Evolutionary conservation across 1,140 invertebrate species (phyloP), one percentile per base, ranked within the genome.

Genomic region (Heliconius hermathena): DNA sequence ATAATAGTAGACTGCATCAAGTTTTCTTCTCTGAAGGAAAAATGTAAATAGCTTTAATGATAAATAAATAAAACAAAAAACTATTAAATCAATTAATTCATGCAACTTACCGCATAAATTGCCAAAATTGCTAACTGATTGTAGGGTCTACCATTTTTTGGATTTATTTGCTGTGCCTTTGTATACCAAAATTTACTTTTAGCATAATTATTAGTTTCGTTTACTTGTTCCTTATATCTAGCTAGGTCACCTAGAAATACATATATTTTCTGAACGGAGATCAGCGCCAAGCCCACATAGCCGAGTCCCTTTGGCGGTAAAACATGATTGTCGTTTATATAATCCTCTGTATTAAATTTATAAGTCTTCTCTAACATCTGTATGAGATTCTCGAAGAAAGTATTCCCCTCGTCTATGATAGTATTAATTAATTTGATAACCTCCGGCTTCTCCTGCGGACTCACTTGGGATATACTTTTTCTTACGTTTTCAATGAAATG

Each of bases 1-100:
- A 90, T 99, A 99, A 93, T 98, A 99, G 94, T 99, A 99, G 18
- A 99, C 98, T n/a, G 98, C 98, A 94, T 99, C 99, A 76, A 99
- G 95, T 95, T 98, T 98, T 88, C 98, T 96, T 94, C 97, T 97
- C 98, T 99, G 94, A 79, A 96, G 86, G 82, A 74, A 83, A 82
- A 73, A 70, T n/a, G 73, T 20, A 52, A 22, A 73, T 41, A 71
- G 41, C 29, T 73, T 76, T 5, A 20, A 66, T n/a, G 13, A 73
- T n/a, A 73, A 26, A 54, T 73, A 52, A 52, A 52, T 52, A 52
- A 52, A 52, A 52, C 49, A 52, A 52, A 8, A 52, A 38, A 74
- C 2, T 33, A 29, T 16, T 41, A 66, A 66, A 38, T 41, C 46
- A 22, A 75, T 29, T 1, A 13, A 38, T 54, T 72, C 77, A 38